phyloP scores from a whole-genome alignment of 1,140 invertebrate species.

The Coenobita brevimanus region DNA sequence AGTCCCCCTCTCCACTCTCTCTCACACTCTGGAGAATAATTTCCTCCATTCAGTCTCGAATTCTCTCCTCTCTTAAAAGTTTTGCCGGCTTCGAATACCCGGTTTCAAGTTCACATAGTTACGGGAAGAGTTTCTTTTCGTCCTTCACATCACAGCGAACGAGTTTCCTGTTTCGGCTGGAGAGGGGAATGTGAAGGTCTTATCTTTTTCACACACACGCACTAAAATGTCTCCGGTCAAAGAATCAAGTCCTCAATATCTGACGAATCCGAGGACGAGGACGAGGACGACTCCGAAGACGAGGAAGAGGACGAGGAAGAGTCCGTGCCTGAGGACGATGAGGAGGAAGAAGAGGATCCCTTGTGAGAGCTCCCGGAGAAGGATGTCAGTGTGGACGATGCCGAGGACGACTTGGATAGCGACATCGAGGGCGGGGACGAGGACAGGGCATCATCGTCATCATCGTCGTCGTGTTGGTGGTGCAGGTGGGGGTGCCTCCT shows the following conservation, averaged over 20 bases:
- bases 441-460: not conserved
- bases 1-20: no score
- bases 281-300: not conserved
- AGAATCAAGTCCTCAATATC: slow-evolving; percentile 40
- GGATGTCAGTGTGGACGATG: slow-evolving; percentile 9
- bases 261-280: slow-evolving; percentile 19
- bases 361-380: slow-evolving; percentile 1
- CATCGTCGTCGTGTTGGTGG: not conserved
- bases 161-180: not conserved
- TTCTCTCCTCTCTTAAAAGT: no score
- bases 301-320: slow-evolving; percentile 31
- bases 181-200: not conserved
- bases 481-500: not conserved
- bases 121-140: no score
- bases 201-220: not conserved
- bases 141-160: no score
- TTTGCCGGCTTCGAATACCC: no score
- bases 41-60: no score
- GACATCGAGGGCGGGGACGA: not conserved
- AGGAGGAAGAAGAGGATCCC: not conserved
- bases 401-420: not conserved
- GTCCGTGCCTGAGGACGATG: no score
- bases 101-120: no score
- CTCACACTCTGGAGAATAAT: no score
- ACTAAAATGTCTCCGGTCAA: not conserved